Evolutionary conservation across 2,888 invertebrate genomes (phyloP).

Genomic region (Rutpela maculata): DNA sequence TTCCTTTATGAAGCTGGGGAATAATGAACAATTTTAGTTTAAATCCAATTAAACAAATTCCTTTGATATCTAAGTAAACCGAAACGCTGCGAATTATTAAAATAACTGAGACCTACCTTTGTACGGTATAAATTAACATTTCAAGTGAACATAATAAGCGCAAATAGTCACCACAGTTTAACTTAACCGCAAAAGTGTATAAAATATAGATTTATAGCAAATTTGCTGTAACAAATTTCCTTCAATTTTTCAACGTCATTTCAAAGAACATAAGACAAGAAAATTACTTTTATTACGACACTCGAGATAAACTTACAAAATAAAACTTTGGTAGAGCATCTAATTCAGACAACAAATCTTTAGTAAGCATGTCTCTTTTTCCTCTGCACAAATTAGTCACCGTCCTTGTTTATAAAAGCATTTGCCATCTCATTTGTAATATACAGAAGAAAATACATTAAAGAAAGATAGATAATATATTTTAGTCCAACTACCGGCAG

Average conservation of each 20-base stretch:
- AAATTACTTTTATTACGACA: conserved; percentile 58
- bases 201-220: conserved; percentile 41
- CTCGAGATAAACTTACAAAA: conserved; percentile 59
- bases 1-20: background rate
- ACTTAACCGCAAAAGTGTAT: conserved; percentile 9
- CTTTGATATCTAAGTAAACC: conserved; percentile 10
- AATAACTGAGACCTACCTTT: background rate
- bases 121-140: background rate
- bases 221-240: conserved; percentile 39
- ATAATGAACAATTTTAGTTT: background rate
- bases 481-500: conserved; percentile 11
- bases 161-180: background rate
- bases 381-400: conserved; percentile 52
- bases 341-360: conserved; percentile 63
- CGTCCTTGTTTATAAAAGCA: conserved; percentile 43
- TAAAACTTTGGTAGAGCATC: conserved; percentile 56
- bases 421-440: conserved; percentile 26
- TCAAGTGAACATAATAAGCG: background rate
- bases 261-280: conserved; percentile 43
- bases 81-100: conserved; percentile 12
- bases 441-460: conserved; percentile 34
- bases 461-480: conserved; percentile 34
- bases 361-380: conserved; percentile 51
- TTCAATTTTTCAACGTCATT: conserved; percentile 43
- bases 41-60: background rate